Evolutionary conservation across 1,140 invertebrate species (phyloP).

Genomic region (Drosophila tani): DNA sequence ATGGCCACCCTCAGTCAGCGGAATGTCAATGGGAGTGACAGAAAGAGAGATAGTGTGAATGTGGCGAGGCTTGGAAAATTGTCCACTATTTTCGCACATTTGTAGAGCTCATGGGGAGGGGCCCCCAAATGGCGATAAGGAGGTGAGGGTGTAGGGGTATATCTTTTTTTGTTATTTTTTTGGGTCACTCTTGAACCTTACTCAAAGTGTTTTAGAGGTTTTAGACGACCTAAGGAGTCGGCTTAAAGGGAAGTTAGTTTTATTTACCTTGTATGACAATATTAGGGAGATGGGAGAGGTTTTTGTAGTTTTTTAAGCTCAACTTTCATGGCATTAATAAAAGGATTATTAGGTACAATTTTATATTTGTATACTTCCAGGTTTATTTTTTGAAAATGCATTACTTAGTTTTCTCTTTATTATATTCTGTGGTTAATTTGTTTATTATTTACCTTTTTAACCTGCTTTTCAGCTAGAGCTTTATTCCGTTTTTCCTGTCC

Average conservation of each 20-base stretch:
- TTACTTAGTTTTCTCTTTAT: background rate
- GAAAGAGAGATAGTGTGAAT: conserved; percentile 14
- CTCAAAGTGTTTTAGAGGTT: conserved; percentile 27
- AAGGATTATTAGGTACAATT: background rate
- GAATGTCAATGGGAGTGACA: conserved; percentile 8
- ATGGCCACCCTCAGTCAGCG: conserved; percentile 47
- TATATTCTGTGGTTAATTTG: background rate
- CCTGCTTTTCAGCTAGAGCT: background rate
- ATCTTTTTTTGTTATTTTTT: background rate
- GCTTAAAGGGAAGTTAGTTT: background rate
- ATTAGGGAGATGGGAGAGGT: background rate
- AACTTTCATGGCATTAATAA: background rate
- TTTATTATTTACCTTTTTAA: background rate
- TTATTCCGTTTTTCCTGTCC: background rate
- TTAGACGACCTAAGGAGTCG: background rate
- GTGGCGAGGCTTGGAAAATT: conserved; percentile 33
- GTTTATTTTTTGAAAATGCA: background rate
- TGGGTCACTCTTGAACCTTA: conserved; percentile 19
- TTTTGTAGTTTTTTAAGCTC: background rate
- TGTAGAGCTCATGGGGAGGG: conserved; percentile 36
- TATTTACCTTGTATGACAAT: conserved; percentile 2
- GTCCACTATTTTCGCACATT: conserved; percentile 82
- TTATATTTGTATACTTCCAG: too few relatives aligned
- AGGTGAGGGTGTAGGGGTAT: background rate
- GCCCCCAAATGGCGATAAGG: conserved; percentile 4